phyloP scores from a whole-genome alignment of 2,797 vertebrate genomes.

The Delichon dasypus region DNA sequence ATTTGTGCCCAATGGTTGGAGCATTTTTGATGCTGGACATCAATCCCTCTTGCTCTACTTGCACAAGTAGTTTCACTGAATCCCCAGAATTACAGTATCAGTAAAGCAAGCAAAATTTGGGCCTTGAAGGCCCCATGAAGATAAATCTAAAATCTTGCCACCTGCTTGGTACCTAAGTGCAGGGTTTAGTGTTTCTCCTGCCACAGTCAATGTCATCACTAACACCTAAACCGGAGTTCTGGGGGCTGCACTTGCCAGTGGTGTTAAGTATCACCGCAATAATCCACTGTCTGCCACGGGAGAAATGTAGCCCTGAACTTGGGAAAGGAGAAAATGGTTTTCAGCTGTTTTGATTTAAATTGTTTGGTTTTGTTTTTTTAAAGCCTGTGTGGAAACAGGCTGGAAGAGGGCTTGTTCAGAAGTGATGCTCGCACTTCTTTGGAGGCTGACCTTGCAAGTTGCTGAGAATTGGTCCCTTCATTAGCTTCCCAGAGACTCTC shows the following conservation, averaged over 20 bases:
- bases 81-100: not conserved
- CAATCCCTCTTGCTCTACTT: not conserved
- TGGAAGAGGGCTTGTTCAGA: not conserved
- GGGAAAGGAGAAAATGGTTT: conserved; percentile 42
- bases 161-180: not conserved
- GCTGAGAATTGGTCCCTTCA: not conserved
- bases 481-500: not conserved
- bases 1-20: fast-evolving
- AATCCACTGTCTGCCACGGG: conserved; percentile 28
- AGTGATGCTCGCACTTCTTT: not conserved
- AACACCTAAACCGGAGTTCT: conserved; percentile 11
- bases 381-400: not conserved
- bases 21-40: not conserved
- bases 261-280: conserved; percentile 25
- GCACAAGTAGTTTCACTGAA: not conserved
- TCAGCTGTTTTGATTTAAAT: conserved; percentile 48
- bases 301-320: not conserved
- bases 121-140: not conserved
- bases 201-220: not conserved
- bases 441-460: not conserved
- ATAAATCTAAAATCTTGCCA: not conserved
- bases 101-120: not conserved
- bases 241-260: fast-evolving
- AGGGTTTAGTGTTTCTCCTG: conserved; percentile 11
- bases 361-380: conserved; percentile 58